A percentile compares a stretch with the other conserved stretches of the same genome.
Conservation (phyloP, 2,113 vertebrate species). For the Aplodontia rufa region DNA sequence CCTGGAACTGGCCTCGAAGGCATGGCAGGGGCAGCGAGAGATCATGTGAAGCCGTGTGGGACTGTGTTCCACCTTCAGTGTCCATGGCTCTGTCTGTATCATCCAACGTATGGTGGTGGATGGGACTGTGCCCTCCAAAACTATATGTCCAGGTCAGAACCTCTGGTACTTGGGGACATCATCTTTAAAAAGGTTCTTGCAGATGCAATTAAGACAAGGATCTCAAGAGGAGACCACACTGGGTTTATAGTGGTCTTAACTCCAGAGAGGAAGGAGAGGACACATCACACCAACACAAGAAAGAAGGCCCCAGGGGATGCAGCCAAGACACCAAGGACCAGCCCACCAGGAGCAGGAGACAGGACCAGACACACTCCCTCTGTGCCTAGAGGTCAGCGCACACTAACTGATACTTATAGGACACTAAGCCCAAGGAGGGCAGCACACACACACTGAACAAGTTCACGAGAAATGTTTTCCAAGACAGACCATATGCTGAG, state of each 20-base stretch:
- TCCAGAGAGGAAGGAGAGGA: neutral
- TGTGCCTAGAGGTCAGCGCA: neutral
- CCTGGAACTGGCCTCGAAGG: no score
- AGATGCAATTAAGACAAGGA: no score
- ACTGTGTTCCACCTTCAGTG: accelerated
- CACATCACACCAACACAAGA: neutral
- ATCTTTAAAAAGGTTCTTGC: neutral
- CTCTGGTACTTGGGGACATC: no score
- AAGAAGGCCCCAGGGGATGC: neutral
- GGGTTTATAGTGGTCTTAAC: neutral
- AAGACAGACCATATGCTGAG: neutral
- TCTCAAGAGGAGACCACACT: neutral
- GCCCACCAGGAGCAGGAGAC: neutral
- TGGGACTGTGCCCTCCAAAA: neutral
- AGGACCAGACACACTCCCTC: neutral
- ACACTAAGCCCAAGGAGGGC: accelerated
- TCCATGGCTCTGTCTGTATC: neutral
- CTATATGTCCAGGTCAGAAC: neutral
- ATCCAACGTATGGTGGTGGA: neutral
- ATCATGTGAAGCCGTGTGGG: no score
- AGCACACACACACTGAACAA: no score
- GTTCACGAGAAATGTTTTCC: no score
- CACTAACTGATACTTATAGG: neutral
- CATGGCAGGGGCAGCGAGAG: neutral
- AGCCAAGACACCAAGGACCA: no score